Base-by-base conservation (phyloP, 2,888 invertebrate species). In the Anagyrus pseudococci region DNA sequence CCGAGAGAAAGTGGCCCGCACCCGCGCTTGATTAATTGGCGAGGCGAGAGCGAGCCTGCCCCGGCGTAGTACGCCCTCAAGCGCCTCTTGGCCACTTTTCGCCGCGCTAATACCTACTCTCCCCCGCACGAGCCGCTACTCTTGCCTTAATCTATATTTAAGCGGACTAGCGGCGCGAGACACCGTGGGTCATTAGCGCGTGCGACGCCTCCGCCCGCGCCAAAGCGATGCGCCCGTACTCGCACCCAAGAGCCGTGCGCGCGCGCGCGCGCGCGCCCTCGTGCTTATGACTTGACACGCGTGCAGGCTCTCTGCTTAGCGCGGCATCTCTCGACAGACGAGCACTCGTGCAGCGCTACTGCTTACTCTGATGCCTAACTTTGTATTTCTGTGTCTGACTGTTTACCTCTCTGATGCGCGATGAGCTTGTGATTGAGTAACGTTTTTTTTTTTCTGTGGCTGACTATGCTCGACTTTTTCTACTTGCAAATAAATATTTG, bases 131-230 rank as follows among this genome's bases (percentile, higher is more conserved):
- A 26, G 37, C 47, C 7, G n/a, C 15, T 20, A 17, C 43, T 19
- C 47, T 25, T 33, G 47, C 52, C 64, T 62, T 66, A 66, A 62
- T 66, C 66, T 66, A 66, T 62, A 66, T 66, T 62, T 66, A 66
- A 66, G 62, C 53, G 65, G 60, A n/a, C 33, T 46, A 23, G 43
- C 37, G 0, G n/a, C 10, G 25, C 17, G 49, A 26, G 17, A 19
- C 22, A 8, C 26, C 10, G 23, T 29, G 33, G 43, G 17, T 54
- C 54, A 44, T 52, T 52, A 52, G 41, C 40, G 41, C 22, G 29
- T 7, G n/a, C 20, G 40, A 22, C 23, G 50, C 40, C 17, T 40
- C 10, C n/a, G n/a, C n/a, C 4, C 13, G 23, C 23, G 25, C 25
- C n/a, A n/a, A n/a, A 26, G 44, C 17, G 17, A 19, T 44, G 44